phyloP scores from a whole-genome alignment of 2,888 invertebrate genomes.

The Tinea pellionella region DNA sequence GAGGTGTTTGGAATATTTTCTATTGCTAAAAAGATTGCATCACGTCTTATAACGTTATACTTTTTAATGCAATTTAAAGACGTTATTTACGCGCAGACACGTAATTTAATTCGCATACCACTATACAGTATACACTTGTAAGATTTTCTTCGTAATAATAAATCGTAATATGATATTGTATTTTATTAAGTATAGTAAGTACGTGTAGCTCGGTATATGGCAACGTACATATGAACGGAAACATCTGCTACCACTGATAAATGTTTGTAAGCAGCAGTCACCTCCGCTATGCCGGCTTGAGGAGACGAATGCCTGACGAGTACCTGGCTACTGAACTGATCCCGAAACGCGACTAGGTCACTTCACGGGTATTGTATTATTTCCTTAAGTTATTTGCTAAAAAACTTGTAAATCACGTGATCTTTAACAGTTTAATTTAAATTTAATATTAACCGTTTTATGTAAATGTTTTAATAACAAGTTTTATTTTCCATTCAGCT shows the following conservation, averaged over 20 bases:
- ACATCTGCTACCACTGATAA: too few relatives aligned
- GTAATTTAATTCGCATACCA: background rate
- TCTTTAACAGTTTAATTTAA: background rate
- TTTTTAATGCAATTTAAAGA: conserved; percentile 2
- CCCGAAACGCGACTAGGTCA: too few relatives aligned
- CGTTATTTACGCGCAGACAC: background rate
- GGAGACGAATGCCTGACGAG: too few relatives aligned
- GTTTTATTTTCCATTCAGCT: background rate
- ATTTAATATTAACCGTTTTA: background rate
- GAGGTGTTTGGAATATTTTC: background rate
- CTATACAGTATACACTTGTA: background rate
- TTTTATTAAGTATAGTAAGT: too few relatives aligned
- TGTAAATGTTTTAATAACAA: background rate
- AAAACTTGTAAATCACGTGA: background rate
- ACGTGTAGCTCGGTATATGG: too few relatives aligned
- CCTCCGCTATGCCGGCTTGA: too few relatives aligned
- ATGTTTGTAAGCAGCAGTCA: too few relatives aligned
- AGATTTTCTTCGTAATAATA: background rate
- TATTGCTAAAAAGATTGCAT: background rate
- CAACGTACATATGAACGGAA: too few relatives aligned
- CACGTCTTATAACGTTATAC: conserved; percentile 3
- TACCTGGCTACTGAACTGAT: too few relatives aligned
- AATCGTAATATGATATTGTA: background rate
- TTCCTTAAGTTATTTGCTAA: background rate
- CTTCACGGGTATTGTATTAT: too few relatives aligned